phyloP scores from a whole-genome alignment of 2,113 vertebrate species.

The Microtus pennsylvanicus region DNA sequence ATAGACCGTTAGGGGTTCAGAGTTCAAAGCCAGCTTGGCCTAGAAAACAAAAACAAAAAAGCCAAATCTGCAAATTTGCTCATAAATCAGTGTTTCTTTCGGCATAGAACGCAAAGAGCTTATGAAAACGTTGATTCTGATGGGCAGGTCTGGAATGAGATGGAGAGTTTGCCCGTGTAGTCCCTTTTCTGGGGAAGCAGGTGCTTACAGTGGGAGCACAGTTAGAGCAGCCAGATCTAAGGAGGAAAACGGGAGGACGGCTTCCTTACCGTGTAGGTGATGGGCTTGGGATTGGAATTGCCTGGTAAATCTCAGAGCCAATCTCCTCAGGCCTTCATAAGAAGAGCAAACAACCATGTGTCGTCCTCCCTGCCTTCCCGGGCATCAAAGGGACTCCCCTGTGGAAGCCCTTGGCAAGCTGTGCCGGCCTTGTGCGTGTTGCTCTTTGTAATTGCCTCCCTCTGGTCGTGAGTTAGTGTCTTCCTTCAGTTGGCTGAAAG shows the following conservation, averaged over 20 bases:
- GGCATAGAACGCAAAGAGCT: neutral
- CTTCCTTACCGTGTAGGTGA: neutral
- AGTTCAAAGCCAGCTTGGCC: neutral
- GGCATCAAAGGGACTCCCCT: neutral
- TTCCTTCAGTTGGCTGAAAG: slow-evolving; percentile 28
- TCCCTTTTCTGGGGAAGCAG: neutral
- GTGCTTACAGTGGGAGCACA: neutral
- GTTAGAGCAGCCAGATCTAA: neutral
- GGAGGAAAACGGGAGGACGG: neutral
- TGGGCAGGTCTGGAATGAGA: neutral
- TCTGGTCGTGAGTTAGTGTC: neutral
- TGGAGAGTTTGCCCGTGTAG: neutral
- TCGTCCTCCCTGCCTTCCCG: neutral
- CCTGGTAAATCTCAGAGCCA: neutral
- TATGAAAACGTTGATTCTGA: neutral
- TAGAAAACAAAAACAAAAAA: neutral
- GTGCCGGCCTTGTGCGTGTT: neutral
- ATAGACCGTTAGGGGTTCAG: neutral
- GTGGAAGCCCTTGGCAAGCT: neutral
- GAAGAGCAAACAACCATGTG: neutral
- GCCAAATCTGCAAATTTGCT: neutral
- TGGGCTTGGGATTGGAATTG: neutral
- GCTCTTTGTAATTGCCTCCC: neutral
- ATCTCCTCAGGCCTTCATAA: neutral
- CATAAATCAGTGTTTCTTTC: neutral